Evolutionary conservation across 2,113 vertebrate species (phyloP), one percentile per base, ranked within the genome.

Genomic region (Rhinopomastus cyanomelas): DNA sequence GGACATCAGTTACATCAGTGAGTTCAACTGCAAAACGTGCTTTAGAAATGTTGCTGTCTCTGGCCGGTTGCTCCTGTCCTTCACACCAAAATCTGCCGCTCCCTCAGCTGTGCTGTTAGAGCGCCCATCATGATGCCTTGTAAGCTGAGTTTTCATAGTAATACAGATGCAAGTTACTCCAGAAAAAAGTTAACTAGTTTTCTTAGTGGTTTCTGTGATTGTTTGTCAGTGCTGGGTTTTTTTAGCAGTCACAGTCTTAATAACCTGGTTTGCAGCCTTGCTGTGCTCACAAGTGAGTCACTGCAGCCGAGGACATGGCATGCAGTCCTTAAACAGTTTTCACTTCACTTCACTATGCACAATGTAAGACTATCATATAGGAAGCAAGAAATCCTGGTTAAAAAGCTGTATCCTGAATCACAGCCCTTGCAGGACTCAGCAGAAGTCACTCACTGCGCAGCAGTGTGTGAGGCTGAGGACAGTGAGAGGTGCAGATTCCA

Each of bases 331-430:
- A 37, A 48, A 5, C 8, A 51, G 19, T 27, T 85, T 75, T n/a
- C n/a, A n/a, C n/a, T n/a, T 29, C 34, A 6, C 14, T 53, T 42
- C 30, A 4, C 52, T 36, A 0, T 42, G 34, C 5, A 3, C 18
- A 29, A 5, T 27, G 39, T 39, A 61, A 83, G 18, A 30, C 36
- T 68, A 0, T 29, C 15, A 6, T 4, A 9, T 36, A 79, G 21
- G 77, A 36, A 78, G 12, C 56, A 34, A 27, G 25, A 36, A 93
- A 67, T 78, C 56, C 69, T 37, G 57, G 10, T 75, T 87, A 69
- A 56, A 81, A 88, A 55, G 30, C 57, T 69, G 51, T 30, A 8
- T 15, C 30, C 39, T 27, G 39, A 30, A 30, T 49, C 57, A 27
- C 36, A 56, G 57, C 53, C 52, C 27, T 46, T 39, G 48, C 16